Evolutionary conservation across 2,888 invertebrate genomes (phyloP).

Genomic region (Silvanus unidentatus): DNA sequence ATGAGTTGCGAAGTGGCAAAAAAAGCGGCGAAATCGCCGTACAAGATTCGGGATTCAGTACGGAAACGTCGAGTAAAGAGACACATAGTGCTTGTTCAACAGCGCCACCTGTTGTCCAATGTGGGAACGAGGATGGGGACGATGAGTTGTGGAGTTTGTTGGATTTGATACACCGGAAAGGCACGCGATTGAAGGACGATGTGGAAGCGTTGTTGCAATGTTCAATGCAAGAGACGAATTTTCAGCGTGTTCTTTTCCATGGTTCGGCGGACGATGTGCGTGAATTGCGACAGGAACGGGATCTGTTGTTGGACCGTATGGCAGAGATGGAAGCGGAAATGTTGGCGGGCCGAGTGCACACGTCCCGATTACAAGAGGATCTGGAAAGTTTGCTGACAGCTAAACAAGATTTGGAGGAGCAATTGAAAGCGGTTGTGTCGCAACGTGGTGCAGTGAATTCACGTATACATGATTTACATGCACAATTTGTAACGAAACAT

Average conservation of each 20-base stretch:
- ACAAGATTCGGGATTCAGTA: conserved; percentile 85
- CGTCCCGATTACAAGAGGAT: conserved; percentile 60
- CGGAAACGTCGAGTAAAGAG: conserved; percentile 79
- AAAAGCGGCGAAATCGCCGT: conserved; percentile 56
- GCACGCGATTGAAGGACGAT: conserved; percentile 56
- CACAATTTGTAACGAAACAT: conserved; percentile 46
- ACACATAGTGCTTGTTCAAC: conserved; percentile 68
- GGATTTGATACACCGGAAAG: conserved; percentile 78
- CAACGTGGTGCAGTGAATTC: conserved; percentile 55
- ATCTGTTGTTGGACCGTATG: conserved; percentile 65
- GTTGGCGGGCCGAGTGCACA: conserved; percentile 59
- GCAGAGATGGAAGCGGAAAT: conserved; percentile 73
- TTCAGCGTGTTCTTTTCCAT: conserved; percentile 39
- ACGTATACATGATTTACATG: conserved; percentile 52
- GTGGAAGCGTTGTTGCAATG: conserved; percentile 48
- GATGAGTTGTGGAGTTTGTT: conserved; percentile 78
- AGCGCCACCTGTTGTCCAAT: conserved; percentile 43
- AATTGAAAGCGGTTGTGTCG: conserved; percentile 52
- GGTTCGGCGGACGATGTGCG: conserved; percentile 53
- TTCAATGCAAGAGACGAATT: conserved; percentile 49
- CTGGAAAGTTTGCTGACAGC: conserved; percentile 54
- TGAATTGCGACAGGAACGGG: conserved; percentile 65
- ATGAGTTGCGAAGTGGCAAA: conserved; percentile 31
- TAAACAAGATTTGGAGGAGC: conserved; percentile 57
- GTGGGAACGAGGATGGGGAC: conserved; percentile 50